Evolutionary conservation across 2,113 vertebrate species (phyloP).

Genomic region (Oryzias melastigma): DNA sequence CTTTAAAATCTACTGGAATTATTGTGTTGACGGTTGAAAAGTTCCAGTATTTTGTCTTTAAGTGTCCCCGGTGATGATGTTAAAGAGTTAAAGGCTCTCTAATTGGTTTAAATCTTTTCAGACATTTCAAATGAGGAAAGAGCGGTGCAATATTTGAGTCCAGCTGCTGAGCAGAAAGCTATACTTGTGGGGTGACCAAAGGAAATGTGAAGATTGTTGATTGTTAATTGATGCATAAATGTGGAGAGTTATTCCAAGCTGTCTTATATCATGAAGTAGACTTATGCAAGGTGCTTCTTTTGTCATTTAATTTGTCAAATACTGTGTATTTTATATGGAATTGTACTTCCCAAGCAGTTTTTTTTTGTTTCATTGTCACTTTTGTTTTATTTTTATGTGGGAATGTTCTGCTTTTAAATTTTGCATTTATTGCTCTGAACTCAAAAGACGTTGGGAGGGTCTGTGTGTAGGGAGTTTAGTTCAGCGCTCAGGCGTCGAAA

Average conservation of each 20-base stretch:
- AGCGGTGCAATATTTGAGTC: conserved; percentile 78
- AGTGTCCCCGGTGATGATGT: too few relatives aligned
- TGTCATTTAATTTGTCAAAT: conserved; percentile 48
- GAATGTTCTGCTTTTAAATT: conserved; percentile 9
- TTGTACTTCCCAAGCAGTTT: conserved; percentile 54
- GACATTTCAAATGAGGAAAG: conserved; percentile 67
- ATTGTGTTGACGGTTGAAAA: too few relatives aligned
- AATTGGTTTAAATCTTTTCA: conserved; percentile 44
- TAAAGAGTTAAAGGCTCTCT: conserved; percentile 31
- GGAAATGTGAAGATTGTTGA: conserved; percentile 57
- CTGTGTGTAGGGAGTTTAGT: conserved; percentile 41
- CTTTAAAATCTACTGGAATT: too few relatives aligned
- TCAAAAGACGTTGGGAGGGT: conserved; percentile 24
- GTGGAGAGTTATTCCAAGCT: conserved; percentile 40
- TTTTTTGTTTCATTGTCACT: conserved; percentile 21
- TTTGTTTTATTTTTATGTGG: conserved; percentile 25
- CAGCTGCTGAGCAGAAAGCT: conserved; percentile 42
- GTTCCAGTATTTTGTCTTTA: too few relatives aligned
- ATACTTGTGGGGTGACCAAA: conserved; percentile 44
- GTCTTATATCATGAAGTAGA: conserved; percentile 57
- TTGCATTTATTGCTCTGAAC: conserved; percentile 35
- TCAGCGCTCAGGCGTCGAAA: conserved; percentile 63
- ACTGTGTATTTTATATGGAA: conserved; percentile 53
- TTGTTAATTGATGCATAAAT: conserved; percentile 32
- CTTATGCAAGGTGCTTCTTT: conserved; percentile 60